A percentile compares a stretch with the other conserved stretches of the same genome.
phyloP scores from a whole-genome alignment of 30 jellyfish, hydroid and myxozoan species.

The Cassiopea xamachana region DNA sequence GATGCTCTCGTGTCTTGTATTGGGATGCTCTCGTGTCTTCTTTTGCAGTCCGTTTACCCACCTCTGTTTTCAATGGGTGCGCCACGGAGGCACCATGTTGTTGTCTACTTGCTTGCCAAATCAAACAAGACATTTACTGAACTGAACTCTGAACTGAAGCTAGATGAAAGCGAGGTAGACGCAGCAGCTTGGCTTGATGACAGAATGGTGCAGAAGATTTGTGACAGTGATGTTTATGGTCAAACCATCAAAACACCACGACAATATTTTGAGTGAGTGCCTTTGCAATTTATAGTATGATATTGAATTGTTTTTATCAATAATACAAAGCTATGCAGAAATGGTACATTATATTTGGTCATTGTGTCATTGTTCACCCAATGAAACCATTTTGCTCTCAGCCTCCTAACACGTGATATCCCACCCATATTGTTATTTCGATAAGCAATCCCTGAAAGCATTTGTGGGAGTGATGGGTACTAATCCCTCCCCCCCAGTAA shows the following conservation, averaged over 20 bases:
- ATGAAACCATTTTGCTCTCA: no score
- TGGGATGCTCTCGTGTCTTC: background rate
- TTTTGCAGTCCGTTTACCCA: constrained; percentile 78
- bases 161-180: constrained; percentile 76
- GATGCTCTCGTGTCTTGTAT: no score
- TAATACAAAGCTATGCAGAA: no score
- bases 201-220: constrained; percentile 33
- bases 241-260: constrained; percentile 60
- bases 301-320: background rate
- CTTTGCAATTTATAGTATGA: no score
- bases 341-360: no score
- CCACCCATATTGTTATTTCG: no score
- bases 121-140: constrained; percentile 29
- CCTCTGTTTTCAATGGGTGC: constrained; percentile 70
- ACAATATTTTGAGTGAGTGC: constrained; percentile 57
- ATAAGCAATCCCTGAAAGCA: no score
- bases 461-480: no score
- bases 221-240: constrained; percentile 68
- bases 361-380: no score
- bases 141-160: constrained; percentile 49
- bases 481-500: no score
- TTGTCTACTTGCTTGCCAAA: constrained; percentile 60
- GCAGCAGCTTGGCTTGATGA: constrained; percentile 85
- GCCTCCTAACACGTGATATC: no score
- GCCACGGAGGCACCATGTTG: constrained; percentile 78